Base-by-base conservation (phyloP, 92 coral and sea anemone species). In the Phenganax subtilis region DNA sequence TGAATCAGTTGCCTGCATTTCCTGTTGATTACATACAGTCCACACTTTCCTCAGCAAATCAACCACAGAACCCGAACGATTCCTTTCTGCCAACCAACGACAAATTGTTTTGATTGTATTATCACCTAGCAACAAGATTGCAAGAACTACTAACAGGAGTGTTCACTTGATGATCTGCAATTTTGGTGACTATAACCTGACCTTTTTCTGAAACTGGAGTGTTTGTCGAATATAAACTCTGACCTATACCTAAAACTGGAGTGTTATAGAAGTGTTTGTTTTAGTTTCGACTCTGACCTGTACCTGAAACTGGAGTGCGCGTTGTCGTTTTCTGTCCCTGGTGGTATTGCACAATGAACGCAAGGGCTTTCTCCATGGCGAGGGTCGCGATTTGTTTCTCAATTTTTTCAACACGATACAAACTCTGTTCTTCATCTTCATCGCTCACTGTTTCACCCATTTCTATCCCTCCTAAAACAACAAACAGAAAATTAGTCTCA, bases 361-460 rank as follows among this genome's bases (percentile, higher is more conserved):
- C 54, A 62, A 79, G 37, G 53, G 55, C 83, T 63, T 79, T 63
- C 57, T 63, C 72, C 83, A 79, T 79, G 15, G 51, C 44, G 16
- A 79, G 27, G 10, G 60, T 54, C 25, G 74, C 83, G 8, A 79
- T 64, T 51, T 63, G 31, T 15, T 65, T 64, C 20, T 79, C 83
- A n/a, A 79, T 79, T 44, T 64, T 54, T 54, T 79, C 74, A 64
- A 79, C 29, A 28, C 64, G 51, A 60, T 57, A 31, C 17, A 30
- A 6, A 11, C 44, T 11, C n/a, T 29, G 25, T 44, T 30, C 54
- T 16, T 20, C 14, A 29, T 68, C 47, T 37, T 30, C 73, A 37
- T 16, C 8, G 30, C 17, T 2, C 73, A 68, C 14, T 0, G 52
- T n/a, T 12, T 30, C 1, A 68, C 47, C 47, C 47, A 37, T 37